phyloP scores from a whole-genome alignment of 2,797 vertebrate species.

The Xiphophorus birchmanni region DNA sequence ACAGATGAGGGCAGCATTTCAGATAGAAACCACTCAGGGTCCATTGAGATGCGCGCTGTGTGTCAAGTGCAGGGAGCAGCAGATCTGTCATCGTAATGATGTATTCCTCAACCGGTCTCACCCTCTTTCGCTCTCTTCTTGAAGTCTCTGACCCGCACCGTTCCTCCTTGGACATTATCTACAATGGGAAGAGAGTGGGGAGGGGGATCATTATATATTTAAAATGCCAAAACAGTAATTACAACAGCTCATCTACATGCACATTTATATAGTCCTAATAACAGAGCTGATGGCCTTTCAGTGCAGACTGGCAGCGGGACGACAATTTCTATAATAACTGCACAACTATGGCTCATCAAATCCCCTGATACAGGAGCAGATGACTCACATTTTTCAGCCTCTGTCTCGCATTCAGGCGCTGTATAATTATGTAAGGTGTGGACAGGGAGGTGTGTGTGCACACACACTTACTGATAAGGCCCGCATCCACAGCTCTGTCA shows the following conservation, averaged over 20 bases:
- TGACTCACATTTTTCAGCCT: slow-evolving; percentile 61
- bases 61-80: slow-evolving; percentile 45
- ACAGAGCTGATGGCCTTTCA: slow-evolving; percentile 51
- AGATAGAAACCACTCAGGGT: slow-evolving; percentile 27
- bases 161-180: slow-evolving; percentile 88
- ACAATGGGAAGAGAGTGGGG: slow-evolving; percentile 55
- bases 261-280: slow-evolving; percentile 56
- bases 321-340: slow-evolving; percentile 63
- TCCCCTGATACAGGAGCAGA: slow-evolving; percentile 54
- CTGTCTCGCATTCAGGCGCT: slow-evolving; percentile 43
- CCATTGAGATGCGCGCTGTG: slow-evolving; percentile 46
- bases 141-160: slow-evolving; percentile 90
- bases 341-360: slow-evolving; percentile 62
- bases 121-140: slow-evolving; percentile 92
- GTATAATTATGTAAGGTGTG: slow-evolving; percentile 63
- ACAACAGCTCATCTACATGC: slow-evolving; percentile 23
- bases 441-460: slow-evolving; percentile 26
- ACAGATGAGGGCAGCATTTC: slow-evolving; percentile 34
- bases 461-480: slow-evolving; percentile 87
- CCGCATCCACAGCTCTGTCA: slow-evolving; percentile 91
- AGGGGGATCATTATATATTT: slow-evolving; percentile 39
- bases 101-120: slow-evolving; percentile 66
- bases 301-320: slow-evolving; percentile 40
- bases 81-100: slow-evolving; percentile 40
- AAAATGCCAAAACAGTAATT: slow-evolving; percentile 42